Evolutionary conservation across 2,113 vertebrate species (phyloP).

Genomic region (Chrysochloris asiatica): DNA sequence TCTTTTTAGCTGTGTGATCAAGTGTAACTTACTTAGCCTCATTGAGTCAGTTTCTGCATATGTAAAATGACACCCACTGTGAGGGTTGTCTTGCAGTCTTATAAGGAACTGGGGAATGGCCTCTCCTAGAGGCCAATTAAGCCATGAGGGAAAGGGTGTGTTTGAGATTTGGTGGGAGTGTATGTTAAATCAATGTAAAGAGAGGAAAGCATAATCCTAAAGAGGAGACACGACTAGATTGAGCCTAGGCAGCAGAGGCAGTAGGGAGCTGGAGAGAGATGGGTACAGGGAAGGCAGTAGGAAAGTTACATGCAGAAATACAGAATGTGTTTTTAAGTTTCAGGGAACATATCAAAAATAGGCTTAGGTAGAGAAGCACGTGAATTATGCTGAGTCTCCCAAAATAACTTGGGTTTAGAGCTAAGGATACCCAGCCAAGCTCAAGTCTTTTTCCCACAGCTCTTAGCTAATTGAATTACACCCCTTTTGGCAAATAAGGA

Average conservation of each 20-base stretch:
- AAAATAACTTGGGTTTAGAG: slow-evolving; percentile 24
- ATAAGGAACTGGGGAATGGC: too few species aligned
- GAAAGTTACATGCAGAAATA: not conserved
- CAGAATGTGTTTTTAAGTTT: not conserved
- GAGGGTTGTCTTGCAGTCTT: not conserved
- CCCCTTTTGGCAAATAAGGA: slow-evolving; percentile 24
- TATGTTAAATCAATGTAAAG: not conserved
- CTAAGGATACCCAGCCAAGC: slow-evolving; percentile 20
- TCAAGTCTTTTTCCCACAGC: slow-evolving; percentile 24
- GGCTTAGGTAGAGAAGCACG: not conserved
- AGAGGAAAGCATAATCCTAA: not conserved
- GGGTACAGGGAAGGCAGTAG: not conserved
- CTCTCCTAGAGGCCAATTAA: not conserved
- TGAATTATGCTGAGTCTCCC: slow-evolving; percentile 28
- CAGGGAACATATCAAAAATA: not conserved
- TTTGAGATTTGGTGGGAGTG: not conserved
- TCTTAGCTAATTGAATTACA: slow-evolving; percentile 51
- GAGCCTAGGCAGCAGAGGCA: not conserved
- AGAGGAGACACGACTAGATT: not conserved
- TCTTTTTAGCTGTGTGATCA: not conserved
- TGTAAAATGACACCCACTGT: not conserved
- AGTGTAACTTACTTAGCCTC: not conserved
- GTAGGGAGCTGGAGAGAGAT: not conserved
- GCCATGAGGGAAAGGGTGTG: too few species aligned
- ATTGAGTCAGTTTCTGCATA: slow-evolving; percentile 14